Percentiles rank a stretch among this genome's conserved stretches.
Evolutionary conservation across 1,140 invertebrate genomes (phyloP).

Genomic region (Ostrea denselamellosa): DNA sequence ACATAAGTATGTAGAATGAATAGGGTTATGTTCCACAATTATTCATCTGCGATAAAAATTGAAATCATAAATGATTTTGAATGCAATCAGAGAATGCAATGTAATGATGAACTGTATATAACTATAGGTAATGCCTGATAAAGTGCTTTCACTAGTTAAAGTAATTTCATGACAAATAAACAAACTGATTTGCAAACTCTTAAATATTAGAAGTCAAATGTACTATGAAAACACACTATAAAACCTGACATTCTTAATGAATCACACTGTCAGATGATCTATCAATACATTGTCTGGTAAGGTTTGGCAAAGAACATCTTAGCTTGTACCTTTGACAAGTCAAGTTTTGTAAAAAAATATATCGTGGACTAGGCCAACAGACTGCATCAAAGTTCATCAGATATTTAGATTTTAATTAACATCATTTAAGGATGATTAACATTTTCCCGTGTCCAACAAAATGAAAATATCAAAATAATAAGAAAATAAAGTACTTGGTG

Average conservation of each 20-base stretch:
- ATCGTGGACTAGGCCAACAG: not conserved
- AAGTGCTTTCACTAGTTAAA: not conserved
- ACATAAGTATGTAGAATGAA: too few species aligned
- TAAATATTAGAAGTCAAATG: not conserved
- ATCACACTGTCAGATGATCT: not conserved
- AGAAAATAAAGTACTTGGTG: too few species aligned
- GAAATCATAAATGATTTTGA: too few species aligned
- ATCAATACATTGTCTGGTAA: not conserved
- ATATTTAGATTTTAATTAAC: not conserved
- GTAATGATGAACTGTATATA: too few species aligned
- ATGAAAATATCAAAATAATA: too few species aligned
- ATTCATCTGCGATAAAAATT: too few species aligned
- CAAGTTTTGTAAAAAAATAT: not conserved
- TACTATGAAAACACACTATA: not conserved
- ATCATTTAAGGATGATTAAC: not conserved
- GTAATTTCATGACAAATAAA: not conserved
- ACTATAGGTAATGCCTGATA: not conserved
- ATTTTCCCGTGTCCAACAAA: not conserved
- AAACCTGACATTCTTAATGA: conserved; percentile 1
- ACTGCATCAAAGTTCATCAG: not conserved
- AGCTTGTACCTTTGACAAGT: not conserved
- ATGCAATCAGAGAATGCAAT: too few species aligned
- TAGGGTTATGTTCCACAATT: too few species aligned
- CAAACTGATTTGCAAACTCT: not conserved
- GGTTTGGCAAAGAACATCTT: not conserved